Evolutionary conservation across 1,140 invertebrate species (phyloP).

Genomic region (Drosophila setifemur): DNA sequence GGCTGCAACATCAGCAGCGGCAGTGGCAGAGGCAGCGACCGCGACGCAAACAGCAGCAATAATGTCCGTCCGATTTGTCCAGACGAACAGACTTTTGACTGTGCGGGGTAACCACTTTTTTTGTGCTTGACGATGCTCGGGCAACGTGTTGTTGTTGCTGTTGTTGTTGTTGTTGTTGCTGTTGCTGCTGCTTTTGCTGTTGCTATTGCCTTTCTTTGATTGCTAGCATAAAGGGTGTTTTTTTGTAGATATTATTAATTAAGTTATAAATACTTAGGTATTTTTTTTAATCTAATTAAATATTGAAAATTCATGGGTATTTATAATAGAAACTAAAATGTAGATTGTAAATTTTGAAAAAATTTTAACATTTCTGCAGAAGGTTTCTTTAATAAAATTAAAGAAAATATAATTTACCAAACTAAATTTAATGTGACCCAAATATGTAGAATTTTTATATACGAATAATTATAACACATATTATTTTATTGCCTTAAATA

Average conservation of each 20-base stretch:
- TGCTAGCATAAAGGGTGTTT: conserved; percentile 64
- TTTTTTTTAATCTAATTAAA: too few species aligned
- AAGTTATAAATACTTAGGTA: neutral
- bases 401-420: too few species aligned
- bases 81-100: conserved; percentile 78
- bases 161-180: conserved; percentile 33
- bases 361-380: too few species aligned
- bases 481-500: too few species aligned
- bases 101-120: conserved; percentile 75
- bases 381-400: too few species aligned
- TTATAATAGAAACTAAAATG: too few species aligned
- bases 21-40: conserved; percentile 1
- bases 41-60: conserved; percentile 51
- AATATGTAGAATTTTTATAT: too few species aligned
- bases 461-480: too few species aligned
- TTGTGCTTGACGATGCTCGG: conserved; percentile 62
- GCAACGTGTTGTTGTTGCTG: conserved; percentile 29
- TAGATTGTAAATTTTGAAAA: too few species aligned
- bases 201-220: conserved; percentile 66
- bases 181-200: conserved; percentile 17
- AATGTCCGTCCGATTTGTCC: conserved; percentile 67
- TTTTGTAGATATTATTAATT: neutral
- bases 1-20: conserved; percentile 15
- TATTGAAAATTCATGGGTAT: too few species aligned
- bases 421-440: too few species aligned